A percentile compares a stretch with the other conserved stretches of the same genome.
Evolutionary conservation across 2,888 invertebrate genomes (phyloP).

Genomic region (Coecobrya sp.): DNA sequence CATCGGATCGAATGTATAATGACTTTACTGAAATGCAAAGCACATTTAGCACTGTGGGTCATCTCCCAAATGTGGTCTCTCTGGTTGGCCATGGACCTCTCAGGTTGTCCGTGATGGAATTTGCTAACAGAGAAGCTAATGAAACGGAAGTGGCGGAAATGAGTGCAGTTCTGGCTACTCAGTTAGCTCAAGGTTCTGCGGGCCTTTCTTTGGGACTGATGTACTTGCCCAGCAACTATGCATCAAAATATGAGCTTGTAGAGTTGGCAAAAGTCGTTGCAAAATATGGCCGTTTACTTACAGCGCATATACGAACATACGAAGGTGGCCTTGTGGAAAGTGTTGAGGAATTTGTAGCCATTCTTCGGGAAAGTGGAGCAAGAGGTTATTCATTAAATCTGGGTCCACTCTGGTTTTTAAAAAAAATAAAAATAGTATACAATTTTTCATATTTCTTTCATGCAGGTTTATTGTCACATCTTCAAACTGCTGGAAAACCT

Average conservation of each 20-base stretch:
- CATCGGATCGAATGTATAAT: constrained; percentile 70
- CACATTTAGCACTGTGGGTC: constrained; percentile 47
- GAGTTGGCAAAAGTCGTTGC: constrained; percentile 81
- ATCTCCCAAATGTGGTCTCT: constrained; percentile 82
- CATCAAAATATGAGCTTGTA: constrained; percentile 78
- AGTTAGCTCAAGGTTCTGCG: constrained; percentile 81
- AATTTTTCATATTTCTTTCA: too few species aligned
- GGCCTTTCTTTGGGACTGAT: constrained; percentile 84
- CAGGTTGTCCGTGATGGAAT: constrained; percentile 84
- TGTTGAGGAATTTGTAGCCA: constrained; percentile 82
- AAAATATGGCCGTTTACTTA: constrained; percentile 77
- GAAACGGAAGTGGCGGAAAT: constrained; percentile 82
- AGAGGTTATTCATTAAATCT: constrained; percentile 74
- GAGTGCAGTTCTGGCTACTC: constrained; percentile 75
- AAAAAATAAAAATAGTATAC: too few species aligned
- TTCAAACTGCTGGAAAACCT: constrained; percentile 85
- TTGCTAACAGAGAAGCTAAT: constrained; percentile 84
- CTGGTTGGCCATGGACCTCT: constrained; percentile 86
- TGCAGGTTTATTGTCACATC: constrained; percentile 72
- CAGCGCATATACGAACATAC: constrained; percentile 85
- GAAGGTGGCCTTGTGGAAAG: constrained; percentile 83
- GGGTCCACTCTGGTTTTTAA: too few species aligned
- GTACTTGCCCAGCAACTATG: constrained; percentile 85
- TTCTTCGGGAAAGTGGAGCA: constrained; percentile 82
- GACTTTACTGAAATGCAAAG: constrained; percentile 72